phyloP scores from a whole-genome alignment of 2,797 vertebrate genomes.

The Coilia nasus region DNA sequence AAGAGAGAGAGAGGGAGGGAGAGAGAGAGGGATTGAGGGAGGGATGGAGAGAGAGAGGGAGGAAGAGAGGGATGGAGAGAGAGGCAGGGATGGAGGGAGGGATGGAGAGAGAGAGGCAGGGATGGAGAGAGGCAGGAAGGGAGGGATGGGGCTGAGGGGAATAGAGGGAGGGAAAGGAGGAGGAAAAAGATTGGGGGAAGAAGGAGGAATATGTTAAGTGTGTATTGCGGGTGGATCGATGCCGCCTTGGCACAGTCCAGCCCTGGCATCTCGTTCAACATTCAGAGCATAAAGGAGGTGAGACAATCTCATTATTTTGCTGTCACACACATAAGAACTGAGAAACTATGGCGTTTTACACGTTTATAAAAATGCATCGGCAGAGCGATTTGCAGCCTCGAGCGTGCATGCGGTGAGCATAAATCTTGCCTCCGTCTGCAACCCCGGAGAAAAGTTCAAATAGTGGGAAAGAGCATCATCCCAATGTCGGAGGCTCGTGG shows the following conservation, averaged over 20 bases:
- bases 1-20: not conserved
- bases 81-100: too few species aligned
- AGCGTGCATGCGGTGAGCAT: conserved; percentile 31
- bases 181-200: not conserved
- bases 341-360: conserved; percentile 35
- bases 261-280: conserved; percentile 30
- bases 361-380: conserved; percentile 49
- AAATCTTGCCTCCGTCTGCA: conserved; percentile 48
- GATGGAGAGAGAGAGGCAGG: not conserved
- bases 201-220: conserved; percentile 10
- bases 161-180: not conserved
- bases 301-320: conserved; percentile 53
- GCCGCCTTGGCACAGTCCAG: conserved; percentile 22
- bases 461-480: conserved; percentile 39
- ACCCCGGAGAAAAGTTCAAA: conserved; percentile 48
- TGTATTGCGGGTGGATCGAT: conserved; percentile 26
- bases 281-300: conserved; percentile 43
- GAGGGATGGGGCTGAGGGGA: too few species aligned
- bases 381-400: conserved; percentile 51
- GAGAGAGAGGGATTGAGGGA: not conserved
- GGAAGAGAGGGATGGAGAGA: not conserved
- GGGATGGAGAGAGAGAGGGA: too few species aligned
- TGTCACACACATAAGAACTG: conserved; percentile 43
- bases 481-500: conserved; percentile 44
- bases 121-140: not conserved